These are phyloP conservation scores for Elmis aenea DNA, from an alignment of 2,888 invertebrate species.

Conservation along the genomic window DNA sequence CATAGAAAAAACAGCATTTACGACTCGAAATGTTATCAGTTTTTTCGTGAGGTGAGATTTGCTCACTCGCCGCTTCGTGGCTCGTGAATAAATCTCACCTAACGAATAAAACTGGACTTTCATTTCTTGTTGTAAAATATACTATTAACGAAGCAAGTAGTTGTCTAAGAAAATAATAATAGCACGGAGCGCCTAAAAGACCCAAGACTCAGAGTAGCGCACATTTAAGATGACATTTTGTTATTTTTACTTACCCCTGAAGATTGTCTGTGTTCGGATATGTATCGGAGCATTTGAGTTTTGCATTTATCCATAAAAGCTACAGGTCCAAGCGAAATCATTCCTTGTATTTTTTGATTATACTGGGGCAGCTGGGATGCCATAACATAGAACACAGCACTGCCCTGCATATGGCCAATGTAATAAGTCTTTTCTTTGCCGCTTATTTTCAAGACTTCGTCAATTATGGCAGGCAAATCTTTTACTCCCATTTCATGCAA, in stretches of 20 bases:
- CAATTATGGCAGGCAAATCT: conserved; percentile 73
- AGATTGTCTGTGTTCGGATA: conserved; percentile 48
- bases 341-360: conserved; percentile 54
- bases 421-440: conserved; percentile 57
- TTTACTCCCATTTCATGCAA: conserved; percentile 73
- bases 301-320: conserved; percentile 50
- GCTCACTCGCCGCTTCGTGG: too few relatives aligned
- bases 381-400: conserved; percentile 59
- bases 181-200: too few relatives aligned
- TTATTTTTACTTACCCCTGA: conserved; percentile 53
- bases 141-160: too few relatives aligned
- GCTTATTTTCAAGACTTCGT: conserved; percentile 56
- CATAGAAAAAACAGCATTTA: too few relatives aligned
- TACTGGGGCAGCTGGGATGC: conserved; percentile 54
- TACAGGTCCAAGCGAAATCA: conserved; percentile 59
- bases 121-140: too few relatives aligned
- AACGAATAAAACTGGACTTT: too few relatives aligned
- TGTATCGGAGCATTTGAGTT: conserved; percentile 49
- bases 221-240: too few relatives aligned
- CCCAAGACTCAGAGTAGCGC: too few relatives aligned
- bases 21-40: too few relatives aligned
- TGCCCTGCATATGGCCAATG: conserved; percentile 65
- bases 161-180: too few relatives aligned
- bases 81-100: too few relatives aligned
- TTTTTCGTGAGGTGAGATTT: too few relatives aligned